These are phyloP conservation scores for Oreochromis spilurus DNA, from an alignment of 2,113 vertebrate species.

Conservation along the genomic window DNA sequence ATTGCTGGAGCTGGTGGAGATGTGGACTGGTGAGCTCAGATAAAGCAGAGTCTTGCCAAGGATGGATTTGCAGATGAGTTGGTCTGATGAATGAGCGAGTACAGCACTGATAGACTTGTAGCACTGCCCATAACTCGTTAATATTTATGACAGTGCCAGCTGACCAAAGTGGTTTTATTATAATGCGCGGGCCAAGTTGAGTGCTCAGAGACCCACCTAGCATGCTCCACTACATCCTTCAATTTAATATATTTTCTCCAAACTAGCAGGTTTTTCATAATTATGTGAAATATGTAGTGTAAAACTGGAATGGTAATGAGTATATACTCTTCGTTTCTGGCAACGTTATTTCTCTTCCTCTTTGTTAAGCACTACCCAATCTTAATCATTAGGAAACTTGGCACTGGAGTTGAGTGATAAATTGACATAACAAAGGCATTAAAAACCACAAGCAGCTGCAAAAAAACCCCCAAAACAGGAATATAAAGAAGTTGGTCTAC, in stretches of 20 bases:
- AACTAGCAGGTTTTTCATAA: not conserved
- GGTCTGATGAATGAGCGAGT: conserved; percentile 52
- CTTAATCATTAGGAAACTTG: not conserved
- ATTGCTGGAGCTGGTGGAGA: conserved; percentile 36
- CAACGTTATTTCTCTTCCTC: not conserved
- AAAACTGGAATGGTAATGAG: not conserved
- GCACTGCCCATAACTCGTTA: conserved; percentile 43
- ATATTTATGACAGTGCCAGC: conserved; percentile 55
- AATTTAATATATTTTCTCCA: not conserved
- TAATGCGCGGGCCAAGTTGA: conserved; percentile 13
- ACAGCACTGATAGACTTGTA: conserved; percentile 54
- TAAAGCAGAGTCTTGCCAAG: conserved; percentile 55
- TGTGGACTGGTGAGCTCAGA: conserved; percentile 57
- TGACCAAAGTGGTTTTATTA: conserved; percentile 54
- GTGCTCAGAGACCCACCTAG: not conserved
- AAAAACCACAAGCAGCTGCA: not conserved
- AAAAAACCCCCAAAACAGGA: rapidly evolving
- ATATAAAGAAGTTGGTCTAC: not conserved
- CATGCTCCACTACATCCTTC: not conserved
- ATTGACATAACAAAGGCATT: not conserved
- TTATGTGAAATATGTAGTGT: not conserved
- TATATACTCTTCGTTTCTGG: not conserved
- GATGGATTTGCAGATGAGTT: conserved; percentile 60
- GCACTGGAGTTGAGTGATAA: not conserved
- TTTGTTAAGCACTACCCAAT: not conserved